Base-by-base conservation (phyloP, 2,797 vertebrate species). In the Petrocephalus schoutedeni region DNA sequence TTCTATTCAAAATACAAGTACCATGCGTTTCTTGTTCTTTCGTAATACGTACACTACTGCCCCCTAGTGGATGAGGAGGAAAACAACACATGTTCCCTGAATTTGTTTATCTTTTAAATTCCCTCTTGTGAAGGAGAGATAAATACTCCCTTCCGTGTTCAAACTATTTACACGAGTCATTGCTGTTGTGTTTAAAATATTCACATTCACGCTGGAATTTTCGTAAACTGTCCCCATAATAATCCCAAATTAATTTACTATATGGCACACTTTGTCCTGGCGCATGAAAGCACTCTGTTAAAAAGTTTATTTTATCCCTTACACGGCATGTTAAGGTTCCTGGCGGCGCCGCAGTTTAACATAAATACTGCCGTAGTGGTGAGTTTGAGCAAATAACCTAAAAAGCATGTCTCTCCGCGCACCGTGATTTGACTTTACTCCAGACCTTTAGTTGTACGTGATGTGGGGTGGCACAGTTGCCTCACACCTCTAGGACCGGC, bases 121-220 rank as follows among this genome's bases (percentile, higher is more conserved):
- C 49, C 45, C n/a, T 7, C n/a, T 58, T 86, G 84, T 58, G 28
- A 86, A 86, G 57, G 7, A 64, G 23, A 86, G 57, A 64, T 64
- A 86, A 64, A 64, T 41, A 64, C 57, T 49, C n/a, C n/a, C 57
- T 64, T 23, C 56, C 80, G 45, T 54, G 80, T 86, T n/a, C 59
- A 45, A 51, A 10, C 21, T 56, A 41, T 85, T 32, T 86, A 49
- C 28, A 64, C 56, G 3, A 86, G 32, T 61, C 36, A 51, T 71
- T 71, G 14, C 41, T 45, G 19, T 19, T 64, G 85, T 86, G 58
- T 87, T 28, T 87, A 28, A 74, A 74, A 71, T 87, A 87, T 74
- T 51, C 5, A 45, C 10, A 5, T 86, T 61, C 32, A 28, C 21
- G n/a, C 19, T 51, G 7, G 32, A 21, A 36, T 23, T 86, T 28